Conservation (phyloP, 2,113 vertebrate species). For the Rhinolophus ferrumequinum region DNA sequence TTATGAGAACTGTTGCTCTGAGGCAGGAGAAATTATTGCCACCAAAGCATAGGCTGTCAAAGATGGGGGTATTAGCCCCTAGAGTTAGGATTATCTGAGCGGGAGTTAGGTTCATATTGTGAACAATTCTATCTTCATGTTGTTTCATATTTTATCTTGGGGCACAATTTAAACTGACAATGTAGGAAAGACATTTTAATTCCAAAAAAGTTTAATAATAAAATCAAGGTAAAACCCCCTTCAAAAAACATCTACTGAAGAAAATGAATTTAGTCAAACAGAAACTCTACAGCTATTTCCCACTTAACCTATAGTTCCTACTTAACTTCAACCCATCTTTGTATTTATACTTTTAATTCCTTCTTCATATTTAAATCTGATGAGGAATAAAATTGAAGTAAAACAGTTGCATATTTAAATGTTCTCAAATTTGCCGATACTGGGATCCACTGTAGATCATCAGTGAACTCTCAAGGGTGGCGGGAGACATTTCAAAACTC, state of each 20-base stretch:
- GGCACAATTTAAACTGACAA: constrained; percentile 44
- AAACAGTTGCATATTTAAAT: background rate
- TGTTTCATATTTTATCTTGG: background rate
- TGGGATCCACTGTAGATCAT: background rate
- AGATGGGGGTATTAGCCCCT: background rate
- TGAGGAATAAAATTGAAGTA: background rate
- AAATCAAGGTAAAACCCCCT: constrained; percentile 21
- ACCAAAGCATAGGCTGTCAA: constrained; percentile 22
- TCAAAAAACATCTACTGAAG: constrained; percentile 32
- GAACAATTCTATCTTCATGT: background rate
- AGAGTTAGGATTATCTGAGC: background rate
- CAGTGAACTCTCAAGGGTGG: background rate
- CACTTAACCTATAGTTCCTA: background rate
- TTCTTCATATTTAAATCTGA: background rate
- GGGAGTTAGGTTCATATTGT: background rate
- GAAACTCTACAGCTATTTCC: background rate
- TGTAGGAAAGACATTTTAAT: background rate
- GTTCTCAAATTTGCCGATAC: background rate
- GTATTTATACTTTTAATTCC: background rate
- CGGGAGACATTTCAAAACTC: background rate
- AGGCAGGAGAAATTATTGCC: constrained; percentile 9
- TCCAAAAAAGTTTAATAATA: constrained; percentile 45
- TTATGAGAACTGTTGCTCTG: constrained; percentile 63
- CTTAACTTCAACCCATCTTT: background rate
- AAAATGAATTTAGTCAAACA: background rate